Evolutionary conservation across 2,113 vertebrate species (phyloP).

Genomic region (Microtus montanus): DNA sequence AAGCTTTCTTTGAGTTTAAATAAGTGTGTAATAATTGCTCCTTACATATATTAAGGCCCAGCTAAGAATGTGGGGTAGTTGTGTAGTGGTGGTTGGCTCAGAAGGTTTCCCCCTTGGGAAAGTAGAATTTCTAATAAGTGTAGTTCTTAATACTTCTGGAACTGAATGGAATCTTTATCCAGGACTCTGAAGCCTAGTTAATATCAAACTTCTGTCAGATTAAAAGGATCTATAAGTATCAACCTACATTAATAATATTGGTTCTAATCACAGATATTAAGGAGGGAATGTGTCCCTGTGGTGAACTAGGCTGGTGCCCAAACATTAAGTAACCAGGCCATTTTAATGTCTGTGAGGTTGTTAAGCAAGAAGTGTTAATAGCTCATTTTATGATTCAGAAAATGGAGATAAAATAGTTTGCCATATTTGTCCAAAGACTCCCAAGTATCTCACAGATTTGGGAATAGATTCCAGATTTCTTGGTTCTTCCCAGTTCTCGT

Average conservation of each 20-base stretch:
- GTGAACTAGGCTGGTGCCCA: slow-evolving; percentile 19
- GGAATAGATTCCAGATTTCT: slow-evolving; percentile 58
- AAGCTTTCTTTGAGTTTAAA: slow-evolving; percentile 50
- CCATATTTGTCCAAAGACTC: slow-evolving; percentile 63
- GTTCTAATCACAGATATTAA: slow-evolving; percentile 43
- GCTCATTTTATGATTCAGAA: slow-evolving; percentile 71
- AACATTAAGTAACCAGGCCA: slow-evolving; percentile 22
- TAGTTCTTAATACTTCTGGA: slow-evolving; percentile 18
- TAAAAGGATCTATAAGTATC: slow-evolving; percentile 33
- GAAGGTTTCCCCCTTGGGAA: slow-evolving; percentile 30
- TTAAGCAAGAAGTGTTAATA: slow-evolving; percentile 68
- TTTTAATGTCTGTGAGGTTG: slow-evolving; percentile 55
- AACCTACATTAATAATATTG: slow-evolving; percentile 1
- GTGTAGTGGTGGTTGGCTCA: not conserved
- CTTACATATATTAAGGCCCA: slow-evolving; percentile 56
- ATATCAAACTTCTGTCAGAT: slow-evolving; percentile 56
- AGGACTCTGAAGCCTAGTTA: slow-evolving; percentile 18
- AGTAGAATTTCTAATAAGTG: slow-evolving; percentile 48
- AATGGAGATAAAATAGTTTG: slow-evolving; percentile 61
- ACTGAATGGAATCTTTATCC: slow-evolving; percentile 26
- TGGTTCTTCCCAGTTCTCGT: slow-evolving; percentile 10
- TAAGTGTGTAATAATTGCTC: not conserved
- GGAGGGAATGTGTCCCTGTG: slow-evolving; percentile 21
- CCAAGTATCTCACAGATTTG: slow-evolving; percentile 55
- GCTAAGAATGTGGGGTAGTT: not conserved